Percentiles rank a stretch among this genome's conserved stretches.
Conservation (phyloP, 2,888 invertebrate species). For the Macrosoma leucophasiata region DNA sequence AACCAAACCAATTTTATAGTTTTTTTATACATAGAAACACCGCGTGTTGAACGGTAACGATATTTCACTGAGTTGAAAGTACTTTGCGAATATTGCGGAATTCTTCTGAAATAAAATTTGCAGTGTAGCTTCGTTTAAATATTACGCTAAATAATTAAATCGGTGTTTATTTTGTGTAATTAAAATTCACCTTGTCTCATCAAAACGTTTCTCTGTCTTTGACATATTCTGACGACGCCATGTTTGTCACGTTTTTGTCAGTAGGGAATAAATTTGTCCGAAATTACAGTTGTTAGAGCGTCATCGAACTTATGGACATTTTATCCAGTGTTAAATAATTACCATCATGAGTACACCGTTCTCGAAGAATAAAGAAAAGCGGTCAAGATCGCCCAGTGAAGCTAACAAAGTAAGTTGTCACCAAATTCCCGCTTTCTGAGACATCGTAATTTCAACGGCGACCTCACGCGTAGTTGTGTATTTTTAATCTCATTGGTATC, state of each 20-base stretch:
- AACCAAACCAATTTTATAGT: no score
- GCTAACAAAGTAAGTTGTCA: conserved; percentile 52
- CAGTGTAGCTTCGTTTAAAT: no score
- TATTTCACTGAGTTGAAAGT: no score
- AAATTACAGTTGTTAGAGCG: conserved; percentile 31
- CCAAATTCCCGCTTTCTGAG: conserved; percentile 50
- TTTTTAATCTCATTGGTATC: conserved; percentile 35
- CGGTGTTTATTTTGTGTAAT: no score
- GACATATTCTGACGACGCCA: conserved; percentile 58
- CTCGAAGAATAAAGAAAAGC: conserved; percentile 46
- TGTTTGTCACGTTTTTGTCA: conserved; percentile 71
- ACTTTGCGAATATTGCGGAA: no score
- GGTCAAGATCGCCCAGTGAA: conserved; percentile 39
- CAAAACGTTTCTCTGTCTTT: no score
- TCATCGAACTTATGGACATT: conserved; percentile 22
- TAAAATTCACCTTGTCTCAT: no score
- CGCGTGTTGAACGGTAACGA: no score
- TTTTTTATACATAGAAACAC: no score
- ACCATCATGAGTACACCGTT: conserved; percentile 46
- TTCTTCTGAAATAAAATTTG: no score
- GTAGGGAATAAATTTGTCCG: conserved; percentile 48
- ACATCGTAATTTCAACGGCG: conserved; percentile 26
- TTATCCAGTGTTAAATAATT: conserved; percentile 17
- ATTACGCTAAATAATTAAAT: no score
- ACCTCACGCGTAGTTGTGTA: conserved; percentile 50